Conservation (phyloP, 2,888 invertebrate genomes). For the Alloplasta piceator region DNA sequence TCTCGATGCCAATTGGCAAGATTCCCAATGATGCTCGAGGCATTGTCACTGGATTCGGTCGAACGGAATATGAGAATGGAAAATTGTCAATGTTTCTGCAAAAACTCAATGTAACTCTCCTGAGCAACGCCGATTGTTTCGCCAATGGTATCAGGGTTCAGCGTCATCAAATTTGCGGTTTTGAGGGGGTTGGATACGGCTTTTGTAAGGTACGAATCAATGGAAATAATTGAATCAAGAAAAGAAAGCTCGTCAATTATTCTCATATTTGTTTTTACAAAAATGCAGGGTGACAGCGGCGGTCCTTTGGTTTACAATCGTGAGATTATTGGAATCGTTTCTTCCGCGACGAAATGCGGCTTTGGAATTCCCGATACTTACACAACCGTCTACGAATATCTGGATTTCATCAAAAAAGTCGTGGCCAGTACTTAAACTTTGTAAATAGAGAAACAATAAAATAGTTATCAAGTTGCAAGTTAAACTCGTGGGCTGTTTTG, state of each 20-base stretch:
- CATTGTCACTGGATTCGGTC: conserved; percentile 60
- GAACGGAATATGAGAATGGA: not conserved
- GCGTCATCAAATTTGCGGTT: conserved; percentile 37
- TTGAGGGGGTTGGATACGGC: not conserved
- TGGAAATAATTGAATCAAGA: not conserved
- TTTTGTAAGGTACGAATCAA: conserved; percentile 34
- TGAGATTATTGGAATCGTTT: conserved; percentile 26
- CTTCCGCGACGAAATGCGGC: not conserved
- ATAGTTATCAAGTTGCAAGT: not conserved
- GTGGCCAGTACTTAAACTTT: conserved; percentile 4
- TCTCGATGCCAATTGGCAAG: conserved; percentile 8
- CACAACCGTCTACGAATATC: conserved; percentile 7
- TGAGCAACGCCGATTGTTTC: conserved; percentile 1
- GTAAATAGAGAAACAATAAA: not conserved
- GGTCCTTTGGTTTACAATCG: conserved; percentile 33
- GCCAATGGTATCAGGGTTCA: conserved; percentile 8
- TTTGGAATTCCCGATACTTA: conserved; percentile 30
- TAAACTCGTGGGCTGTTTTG: no score
- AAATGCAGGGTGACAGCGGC: conserved; percentile 44
- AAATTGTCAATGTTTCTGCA: conserved; percentile 40
- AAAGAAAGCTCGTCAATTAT: not conserved
- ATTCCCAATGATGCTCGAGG: conserved; percentile 38
- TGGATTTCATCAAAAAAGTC: not conserved
- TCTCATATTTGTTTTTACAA: not conserved
- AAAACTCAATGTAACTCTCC: conserved; percentile 29